Percentiles rank a stretch among this genome's conserved stretches.
phyloP scores from a whole-genome alignment of 2,797 vertebrate genomes.

The Mus spretus region DNA sequence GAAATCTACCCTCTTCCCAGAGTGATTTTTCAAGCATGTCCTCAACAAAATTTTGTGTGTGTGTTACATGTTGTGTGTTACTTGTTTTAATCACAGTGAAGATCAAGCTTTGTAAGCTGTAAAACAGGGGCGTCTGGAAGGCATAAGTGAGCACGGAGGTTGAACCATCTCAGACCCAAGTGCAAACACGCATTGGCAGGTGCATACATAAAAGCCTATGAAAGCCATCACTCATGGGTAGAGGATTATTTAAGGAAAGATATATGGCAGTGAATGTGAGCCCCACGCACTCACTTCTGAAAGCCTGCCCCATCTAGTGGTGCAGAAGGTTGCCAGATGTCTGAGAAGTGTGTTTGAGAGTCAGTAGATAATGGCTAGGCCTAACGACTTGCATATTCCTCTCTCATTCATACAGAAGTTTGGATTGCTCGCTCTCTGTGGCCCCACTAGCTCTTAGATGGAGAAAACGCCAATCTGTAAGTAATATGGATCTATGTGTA shows the following conservation, averaged over 20 bases:
- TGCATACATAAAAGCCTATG: neutral
- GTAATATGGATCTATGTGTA: no score
- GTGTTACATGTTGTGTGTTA: neutral
- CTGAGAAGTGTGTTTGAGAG: neutral
- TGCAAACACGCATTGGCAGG: neutral
- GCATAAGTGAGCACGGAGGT: neutral
- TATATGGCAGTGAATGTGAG: neutral
- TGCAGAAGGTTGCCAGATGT: neutral
- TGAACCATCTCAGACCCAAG: neutral
- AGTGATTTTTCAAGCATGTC: neutral
- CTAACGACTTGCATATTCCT: neutral
- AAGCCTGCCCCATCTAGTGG: neutral
- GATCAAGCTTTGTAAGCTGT: neutral
- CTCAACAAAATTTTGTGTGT: neutral
- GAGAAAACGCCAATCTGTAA: no score
- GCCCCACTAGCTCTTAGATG: neutral
- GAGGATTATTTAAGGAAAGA: neutral
- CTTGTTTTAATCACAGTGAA: neutral
- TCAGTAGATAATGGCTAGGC: neutral
- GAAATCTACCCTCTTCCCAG: neutral
- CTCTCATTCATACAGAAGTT: neutral
- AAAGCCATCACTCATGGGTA: neutral
- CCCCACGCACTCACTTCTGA: neutral
- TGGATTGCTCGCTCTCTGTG: neutral
- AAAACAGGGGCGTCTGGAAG: neutral